Evolutionary conservation across 2,113 vertebrate species (phyloP).

Genomic region (Fregata magnificens): DNA sequence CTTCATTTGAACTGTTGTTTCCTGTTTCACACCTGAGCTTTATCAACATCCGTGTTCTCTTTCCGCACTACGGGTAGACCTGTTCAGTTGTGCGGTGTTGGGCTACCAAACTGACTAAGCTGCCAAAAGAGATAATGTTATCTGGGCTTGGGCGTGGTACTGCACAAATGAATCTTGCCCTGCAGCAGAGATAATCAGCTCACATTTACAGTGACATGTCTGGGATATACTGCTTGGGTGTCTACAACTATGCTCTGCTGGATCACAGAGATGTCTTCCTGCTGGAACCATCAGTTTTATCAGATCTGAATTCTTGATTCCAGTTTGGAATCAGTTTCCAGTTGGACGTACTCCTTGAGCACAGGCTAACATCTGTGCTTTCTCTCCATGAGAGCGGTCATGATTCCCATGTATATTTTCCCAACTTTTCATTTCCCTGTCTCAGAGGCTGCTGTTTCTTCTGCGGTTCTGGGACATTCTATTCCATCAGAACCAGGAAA

Average conservation of each 20-base stretch:
- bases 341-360: not conserved
- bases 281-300: not conserved
- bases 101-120: not conserved
- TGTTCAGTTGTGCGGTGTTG: not conserved
- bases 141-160: not conserved
- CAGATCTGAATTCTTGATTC: not conserved
- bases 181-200: not conserved
- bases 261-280: not conserved
- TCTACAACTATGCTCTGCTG: not conserved
- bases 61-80: not conserved
- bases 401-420: not conserved
- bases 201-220: not conserved
- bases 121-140: not conserved
- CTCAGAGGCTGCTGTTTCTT: not conserved
- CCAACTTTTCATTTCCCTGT: not conserved
- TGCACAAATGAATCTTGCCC: not conserved
- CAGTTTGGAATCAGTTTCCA: too few species aligned
- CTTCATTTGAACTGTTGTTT: not conserved
- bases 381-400: not conserved
- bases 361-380: not conserved
- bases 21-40: not conserved
- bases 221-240: not conserved
- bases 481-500: not conserved
- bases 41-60: not conserved
- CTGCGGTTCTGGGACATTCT: not conserved